Base-by-base conservation (phyloP, 2,797 vertebrate genomes). In the Pangasius mekongensis region DNA sequence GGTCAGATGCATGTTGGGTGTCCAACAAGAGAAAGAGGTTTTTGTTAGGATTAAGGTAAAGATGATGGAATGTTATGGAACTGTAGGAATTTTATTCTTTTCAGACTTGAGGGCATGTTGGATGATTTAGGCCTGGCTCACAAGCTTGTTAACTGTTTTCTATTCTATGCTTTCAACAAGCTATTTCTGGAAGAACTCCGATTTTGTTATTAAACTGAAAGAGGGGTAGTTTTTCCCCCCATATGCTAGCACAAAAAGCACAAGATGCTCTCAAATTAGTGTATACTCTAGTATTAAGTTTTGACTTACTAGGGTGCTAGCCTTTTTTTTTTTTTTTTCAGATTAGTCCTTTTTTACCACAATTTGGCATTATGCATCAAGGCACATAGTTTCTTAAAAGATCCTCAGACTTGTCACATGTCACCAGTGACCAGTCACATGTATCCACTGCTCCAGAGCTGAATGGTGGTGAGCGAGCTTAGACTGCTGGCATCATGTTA, bases 41-140 rank as follows among this genome's bases (percentile, higher is more conserved):
- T 82, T 82, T 62, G 58, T 60, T 82, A 13, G 24, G 56, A 60
- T 81, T 81, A 60, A 81, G 18, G 10, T 24, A 81, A 81, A 58
- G 22, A 16, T 60, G 54, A 39, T 39, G 49, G 52, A 62, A 3
- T 2, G 36, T 82, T 56, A 82, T 82, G 33, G 80, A 81, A 33
- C 54, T 81, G 56, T 24, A 24, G 56, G 78, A 82, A 82, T 62
- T 39, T 3, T 16, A 43, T 82, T 62, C 11, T 60, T 43, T 60
- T 27, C 80, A 43, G 56, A 11, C 80, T 24, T 27, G 36, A 43
- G 56, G 2, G 36, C 24, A 43, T 14, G 6, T 20, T 30, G 3
- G n/a, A 10, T 58, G 20, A 36, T 33, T 33, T 56, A 39, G 10
- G 20, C 33, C 30, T 58, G 78, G 20, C 52, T 81, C 4, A 0